A percentile compares a stretch with the other conserved stretches of the same genome.
These are phyloP conservation scores for Nasalis larvatus DNA, from an alignment of 2,113 vertebrate genomes.

Conservation along the genomic window DNA sequence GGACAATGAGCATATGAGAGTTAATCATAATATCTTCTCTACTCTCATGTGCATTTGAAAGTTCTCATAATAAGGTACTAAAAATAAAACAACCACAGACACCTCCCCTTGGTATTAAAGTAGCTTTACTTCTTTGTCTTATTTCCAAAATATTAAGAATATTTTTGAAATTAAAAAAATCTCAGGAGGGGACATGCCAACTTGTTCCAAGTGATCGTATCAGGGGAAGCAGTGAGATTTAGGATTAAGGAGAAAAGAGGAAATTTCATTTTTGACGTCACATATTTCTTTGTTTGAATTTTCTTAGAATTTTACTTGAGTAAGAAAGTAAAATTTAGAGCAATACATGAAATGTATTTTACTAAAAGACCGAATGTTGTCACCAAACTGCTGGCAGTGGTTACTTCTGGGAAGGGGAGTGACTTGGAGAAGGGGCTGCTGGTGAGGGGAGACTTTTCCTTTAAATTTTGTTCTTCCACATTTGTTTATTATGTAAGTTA, in stretches of 20 bases:
- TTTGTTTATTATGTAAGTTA: neutral
- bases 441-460: neutral
- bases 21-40: neutral
- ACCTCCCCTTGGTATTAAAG: neutral
- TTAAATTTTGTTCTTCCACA: neutral
- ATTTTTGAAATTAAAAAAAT: neutral
- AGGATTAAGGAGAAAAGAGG: neutral
- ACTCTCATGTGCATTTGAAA: neutral
- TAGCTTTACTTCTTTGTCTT: neutral
- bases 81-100: neutral
- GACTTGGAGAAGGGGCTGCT: neutral
- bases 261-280: neutral
- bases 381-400: neutral
- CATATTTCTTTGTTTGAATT: neutral
- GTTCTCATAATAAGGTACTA: neutral
- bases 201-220: neutral
- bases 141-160: neutral
- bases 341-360: neutral
- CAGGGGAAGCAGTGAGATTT: neutral
- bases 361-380: neutral
- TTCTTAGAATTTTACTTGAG: neutral
- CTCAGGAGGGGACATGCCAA: neutral
- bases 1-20: neutral
- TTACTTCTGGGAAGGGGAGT: neutral
- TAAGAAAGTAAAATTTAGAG: slow-evolving; percentile 16